Evolutionary conservation across 1,140 invertebrate species (phyloP).

Genomic region (Ips typographus): DNA sequence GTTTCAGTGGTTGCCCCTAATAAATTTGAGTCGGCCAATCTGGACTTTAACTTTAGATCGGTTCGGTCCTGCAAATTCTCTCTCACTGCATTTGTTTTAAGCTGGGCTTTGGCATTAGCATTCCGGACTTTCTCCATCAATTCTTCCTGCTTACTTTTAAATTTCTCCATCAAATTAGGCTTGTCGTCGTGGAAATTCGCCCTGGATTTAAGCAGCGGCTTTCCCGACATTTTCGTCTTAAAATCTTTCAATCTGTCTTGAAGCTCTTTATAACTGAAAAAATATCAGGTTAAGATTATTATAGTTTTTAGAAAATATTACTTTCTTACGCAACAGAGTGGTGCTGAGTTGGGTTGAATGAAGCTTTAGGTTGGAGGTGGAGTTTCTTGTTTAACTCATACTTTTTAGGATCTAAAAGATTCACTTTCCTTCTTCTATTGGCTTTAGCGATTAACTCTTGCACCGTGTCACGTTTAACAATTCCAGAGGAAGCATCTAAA

Average conservation of each 20-base stretch:
- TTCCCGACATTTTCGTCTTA: conserved; percentile 1
- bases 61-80: neutral
- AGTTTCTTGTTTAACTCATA: neutral
- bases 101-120: neutral
- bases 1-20: neutral
- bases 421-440: neutral
- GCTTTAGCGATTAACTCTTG: neutral
- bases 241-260: conserved; percentile 13
- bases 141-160: conserved; percentile 13
- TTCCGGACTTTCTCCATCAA: conserved; percentile 9
- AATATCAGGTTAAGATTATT: neutral
- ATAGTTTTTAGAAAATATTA: neutral
- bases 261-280: conserved; percentile 11
- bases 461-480: neutral
- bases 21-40: no score
- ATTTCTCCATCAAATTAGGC: conserved; percentile 7
- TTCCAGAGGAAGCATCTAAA: no score
- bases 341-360: neutral
- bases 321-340: neutral
- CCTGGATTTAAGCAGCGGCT: neutral
- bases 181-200: neutral
- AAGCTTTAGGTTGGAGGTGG: neutral
- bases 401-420: neutral
- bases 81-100: neutral
- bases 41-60: neutral